Percentiles rank a stretch among this genome's conserved stretches.
Conservation (phyloP, 2,113 vertebrate genomes). For the Acrocephalus kingi region DNA sequence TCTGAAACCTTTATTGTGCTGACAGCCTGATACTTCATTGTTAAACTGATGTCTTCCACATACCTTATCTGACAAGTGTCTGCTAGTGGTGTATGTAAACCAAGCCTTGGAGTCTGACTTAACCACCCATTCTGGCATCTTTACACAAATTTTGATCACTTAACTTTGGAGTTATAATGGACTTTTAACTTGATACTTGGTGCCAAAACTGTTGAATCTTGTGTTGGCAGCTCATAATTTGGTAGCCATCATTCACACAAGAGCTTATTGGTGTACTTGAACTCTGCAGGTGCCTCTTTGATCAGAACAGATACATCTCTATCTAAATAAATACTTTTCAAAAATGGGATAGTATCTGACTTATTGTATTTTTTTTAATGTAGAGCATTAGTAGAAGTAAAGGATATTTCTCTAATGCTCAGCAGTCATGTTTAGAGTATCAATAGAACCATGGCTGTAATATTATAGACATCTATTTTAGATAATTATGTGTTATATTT, state of each 20-base stretch:
- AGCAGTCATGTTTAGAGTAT: neutral
- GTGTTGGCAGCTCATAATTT: neutral
- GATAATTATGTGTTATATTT: neutral
- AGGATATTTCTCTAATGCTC: neutral
- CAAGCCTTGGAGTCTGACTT: neutral
- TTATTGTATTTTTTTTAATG: neutral
- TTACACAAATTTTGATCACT: neutral
- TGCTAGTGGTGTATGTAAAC: neutral
- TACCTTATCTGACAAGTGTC: neutral
- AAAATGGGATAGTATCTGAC: neutral
- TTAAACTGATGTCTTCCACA: neutral
- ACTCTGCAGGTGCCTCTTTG: neutral
- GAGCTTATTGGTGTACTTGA: neutral
- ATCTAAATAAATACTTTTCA: neutral
- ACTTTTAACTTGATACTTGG: neutral
- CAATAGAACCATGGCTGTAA: neutral
- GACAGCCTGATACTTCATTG: neutral
- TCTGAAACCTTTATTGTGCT: neutral
- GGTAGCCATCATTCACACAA: neutral
- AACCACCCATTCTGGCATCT: neutral
- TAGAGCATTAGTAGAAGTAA: conserved; percentile 1
- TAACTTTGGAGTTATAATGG: neutral
- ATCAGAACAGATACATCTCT: neutral
- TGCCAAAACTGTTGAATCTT: neutral
- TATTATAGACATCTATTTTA: neutral